Evolutionary conservation across 2,113 vertebrate genomes (phyloP).

Genomic region (Sander vitreus): DNA sequence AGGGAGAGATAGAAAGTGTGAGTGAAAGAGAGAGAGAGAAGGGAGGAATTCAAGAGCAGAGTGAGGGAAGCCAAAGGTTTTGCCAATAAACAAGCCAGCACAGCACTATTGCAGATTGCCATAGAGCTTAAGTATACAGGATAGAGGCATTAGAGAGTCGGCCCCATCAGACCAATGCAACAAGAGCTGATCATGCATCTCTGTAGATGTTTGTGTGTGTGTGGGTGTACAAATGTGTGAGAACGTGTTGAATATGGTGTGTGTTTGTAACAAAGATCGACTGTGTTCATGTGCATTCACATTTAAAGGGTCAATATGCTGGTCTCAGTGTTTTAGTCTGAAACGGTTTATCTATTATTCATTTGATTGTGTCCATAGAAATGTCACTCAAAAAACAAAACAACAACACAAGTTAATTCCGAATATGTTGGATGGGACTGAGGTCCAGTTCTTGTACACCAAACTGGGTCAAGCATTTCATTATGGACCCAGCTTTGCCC

Average conservation of each 20-base stretch:
- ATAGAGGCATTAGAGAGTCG: constrained; percentile 64
- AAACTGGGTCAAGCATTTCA: not conserved
- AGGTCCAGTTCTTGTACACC: not conserved
- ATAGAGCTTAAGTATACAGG: constrained; percentile 68
- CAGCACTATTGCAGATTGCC: constrained; percentile 76
- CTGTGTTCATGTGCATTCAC: not conserved
- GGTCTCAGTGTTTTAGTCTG: not conserved
- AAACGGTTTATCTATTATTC: not conserved
- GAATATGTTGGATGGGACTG: not conserved
- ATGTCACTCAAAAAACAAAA: not conserved
- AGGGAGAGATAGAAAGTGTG: not conserved
- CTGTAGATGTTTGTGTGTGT: constrained; percentile 33
- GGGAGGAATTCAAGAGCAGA: constrained; percentile 37
- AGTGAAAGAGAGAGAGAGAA: not conserved
- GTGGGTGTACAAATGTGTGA: not conserved
- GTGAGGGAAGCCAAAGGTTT: constrained; percentile 63
- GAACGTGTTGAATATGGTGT: not conserved
- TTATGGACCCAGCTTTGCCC: too few species aligned
- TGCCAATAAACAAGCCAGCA: constrained; percentile 74
- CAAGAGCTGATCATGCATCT: constrained; percentile 67
- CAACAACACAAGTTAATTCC: too few species aligned
- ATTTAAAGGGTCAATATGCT: not conserved
- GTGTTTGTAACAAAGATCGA: not conserved
- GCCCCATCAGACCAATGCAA: constrained; percentile 55
- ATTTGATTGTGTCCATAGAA: not conserved